These are phyloP conservation scores for Monochamus alternatus DNA, from an alignment of 2,888 invertebrate species.

Conservation along the genomic window DNA sequence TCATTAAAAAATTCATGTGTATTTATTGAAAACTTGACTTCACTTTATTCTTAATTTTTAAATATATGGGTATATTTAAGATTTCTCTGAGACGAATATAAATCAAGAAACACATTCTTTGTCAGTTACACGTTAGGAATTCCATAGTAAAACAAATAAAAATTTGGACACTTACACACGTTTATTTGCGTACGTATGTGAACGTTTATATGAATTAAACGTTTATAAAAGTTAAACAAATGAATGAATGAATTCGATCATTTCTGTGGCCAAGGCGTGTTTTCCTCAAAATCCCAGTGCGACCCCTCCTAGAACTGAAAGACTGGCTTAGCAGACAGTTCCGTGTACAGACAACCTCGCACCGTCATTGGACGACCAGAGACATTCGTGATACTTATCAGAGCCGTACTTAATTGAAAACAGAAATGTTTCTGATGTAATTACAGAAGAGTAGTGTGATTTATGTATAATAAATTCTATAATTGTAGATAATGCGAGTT, in stretches of 20 bases:
- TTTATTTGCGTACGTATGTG: neutral
- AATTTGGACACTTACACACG: neutral
- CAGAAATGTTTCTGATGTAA: constrained; percentile 52
- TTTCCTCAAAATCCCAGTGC: neutral
- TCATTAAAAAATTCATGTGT: no score
- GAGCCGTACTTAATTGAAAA: constrained; percentile 54
- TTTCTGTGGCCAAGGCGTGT: neutral
- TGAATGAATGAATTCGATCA: neutral
- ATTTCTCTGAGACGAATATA: no score
- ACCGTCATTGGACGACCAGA: constrained; percentile 31
- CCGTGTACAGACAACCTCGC: constrained; percentile 15
- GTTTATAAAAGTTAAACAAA: neutral
- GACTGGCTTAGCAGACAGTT: neutral
- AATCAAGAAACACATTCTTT: no score
- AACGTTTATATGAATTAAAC: neutral
- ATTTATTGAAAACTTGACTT: no score
- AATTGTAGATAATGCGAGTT: constrained; percentile 69
- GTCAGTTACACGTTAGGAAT: no score
- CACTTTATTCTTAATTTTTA: no score
- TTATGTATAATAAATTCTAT: constrained; percentile 67
- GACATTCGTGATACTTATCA: constrained; percentile 43
- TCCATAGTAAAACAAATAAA: no score
- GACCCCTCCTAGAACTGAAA: neutral
- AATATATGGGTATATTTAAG: no score
- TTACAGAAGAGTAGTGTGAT: constrained; percentile 67